phyloP scores from a whole-genome alignment of 2,797 vertebrate genomes.

The Lindbergichthys nudifrons region DNA sequence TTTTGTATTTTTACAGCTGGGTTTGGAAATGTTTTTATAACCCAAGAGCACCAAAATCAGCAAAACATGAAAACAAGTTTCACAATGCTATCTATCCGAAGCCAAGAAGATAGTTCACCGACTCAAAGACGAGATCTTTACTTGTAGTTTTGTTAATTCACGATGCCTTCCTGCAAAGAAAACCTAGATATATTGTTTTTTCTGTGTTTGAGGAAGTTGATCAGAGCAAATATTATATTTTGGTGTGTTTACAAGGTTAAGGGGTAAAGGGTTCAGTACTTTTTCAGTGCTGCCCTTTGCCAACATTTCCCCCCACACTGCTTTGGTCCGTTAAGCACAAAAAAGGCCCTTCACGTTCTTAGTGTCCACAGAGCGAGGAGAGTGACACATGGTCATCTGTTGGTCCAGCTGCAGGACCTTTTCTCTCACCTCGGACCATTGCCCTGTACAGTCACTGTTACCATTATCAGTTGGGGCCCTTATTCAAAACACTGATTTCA shows the following conservation, averaged over 20 bases:
- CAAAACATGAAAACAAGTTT: background rate
- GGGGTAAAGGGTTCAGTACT: background rate
- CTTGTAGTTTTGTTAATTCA: background rate
- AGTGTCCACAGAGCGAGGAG: slow-evolving; percentile 6
- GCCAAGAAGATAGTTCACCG: background rate
- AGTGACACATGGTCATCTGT: slow-evolving; percentile 58
- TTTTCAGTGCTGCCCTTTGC: background rate
- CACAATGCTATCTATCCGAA: background rate
- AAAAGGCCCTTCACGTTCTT: background rate
- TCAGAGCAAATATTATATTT: background rate
- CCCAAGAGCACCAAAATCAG: background rate
- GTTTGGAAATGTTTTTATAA: slow-evolving; percentile 1
- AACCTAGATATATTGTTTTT: background rate
- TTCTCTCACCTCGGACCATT: slow-evolving; percentile 59
- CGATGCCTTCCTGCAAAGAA: background rate
- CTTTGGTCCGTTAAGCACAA: slow-evolving; percentile 24
- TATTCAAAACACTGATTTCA: background rate
- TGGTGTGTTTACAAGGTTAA: background rate
- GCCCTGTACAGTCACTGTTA: slow-evolving; percentile 12
- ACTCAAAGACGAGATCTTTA: slow-evolving; percentile 17
- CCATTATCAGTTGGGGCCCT: slow-evolving; percentile 12
- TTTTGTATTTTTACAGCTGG: slow-evolving; percentile 16
- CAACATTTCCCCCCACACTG: background rate
- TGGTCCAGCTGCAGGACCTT: slow-evolving; percentile 73
- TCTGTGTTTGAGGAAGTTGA: background rate